Evolutionary conservation across 2,113 vertebrate species (phyloP).

Genomic region (Carassius auratus): DNA sequence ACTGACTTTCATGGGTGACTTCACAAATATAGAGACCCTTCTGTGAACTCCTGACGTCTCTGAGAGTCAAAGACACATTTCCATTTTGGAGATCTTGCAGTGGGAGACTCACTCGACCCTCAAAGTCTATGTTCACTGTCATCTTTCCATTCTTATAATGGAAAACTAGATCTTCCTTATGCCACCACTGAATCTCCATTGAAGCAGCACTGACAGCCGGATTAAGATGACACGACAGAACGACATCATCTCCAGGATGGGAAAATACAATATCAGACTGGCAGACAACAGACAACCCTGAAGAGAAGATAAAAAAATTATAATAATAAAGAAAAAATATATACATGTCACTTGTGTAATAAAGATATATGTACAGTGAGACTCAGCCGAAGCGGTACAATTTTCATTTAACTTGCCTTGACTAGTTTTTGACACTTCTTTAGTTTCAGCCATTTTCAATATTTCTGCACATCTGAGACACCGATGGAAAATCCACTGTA

Average conservation of each 20-base stretch:
- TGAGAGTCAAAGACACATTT: conserved; percentile 53
- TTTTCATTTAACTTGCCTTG: not conserved
- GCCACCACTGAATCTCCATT: conserved; percentile 53
- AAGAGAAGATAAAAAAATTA: not conserved
- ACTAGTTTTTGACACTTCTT: not conserved
- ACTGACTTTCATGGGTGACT: not conserved
- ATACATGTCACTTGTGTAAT: no score
- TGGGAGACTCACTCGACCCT: conserved; percentile 22
- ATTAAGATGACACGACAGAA: conserved; percentile 49
- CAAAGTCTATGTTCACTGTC: conserved; percentile 23
- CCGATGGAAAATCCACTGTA: not conserved
- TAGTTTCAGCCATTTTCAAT: not conserved
- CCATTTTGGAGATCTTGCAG: conserved; percentile 36
- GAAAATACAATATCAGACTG: conserved; percentile 24
- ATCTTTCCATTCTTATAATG: conserved; percentile 29
- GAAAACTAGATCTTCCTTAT: conserved; percentile 20
- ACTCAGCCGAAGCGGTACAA: no score
- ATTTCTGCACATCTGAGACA: not conserved
- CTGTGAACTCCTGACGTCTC: not conserved
- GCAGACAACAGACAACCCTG: conserved; percentile 46
- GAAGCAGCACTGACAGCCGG: conserved; percentile 39
- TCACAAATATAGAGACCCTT: not conserved
- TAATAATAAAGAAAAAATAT: not conserved
- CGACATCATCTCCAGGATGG: conserved; percentile 36
- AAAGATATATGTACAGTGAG: not conserved